phyloP scores from a whole-genome alignment of 2,113 vertebrate genomes.

The Anas platyrhynchos region DNA sequence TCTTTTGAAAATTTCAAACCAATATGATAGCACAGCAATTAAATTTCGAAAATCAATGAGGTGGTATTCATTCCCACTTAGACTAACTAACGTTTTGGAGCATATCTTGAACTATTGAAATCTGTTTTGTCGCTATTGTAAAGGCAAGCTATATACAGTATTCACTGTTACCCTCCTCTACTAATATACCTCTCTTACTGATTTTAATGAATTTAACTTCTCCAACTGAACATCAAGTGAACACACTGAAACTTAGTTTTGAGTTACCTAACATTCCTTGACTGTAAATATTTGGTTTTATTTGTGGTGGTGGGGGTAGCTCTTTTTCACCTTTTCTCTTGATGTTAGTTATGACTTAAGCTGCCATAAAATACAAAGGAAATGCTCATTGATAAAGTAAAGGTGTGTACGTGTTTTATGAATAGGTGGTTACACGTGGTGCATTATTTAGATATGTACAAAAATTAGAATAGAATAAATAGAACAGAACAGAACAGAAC shows the following conservation, averaged over 20 bases:
- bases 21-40: not conserved
- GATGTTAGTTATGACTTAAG: not conserved
- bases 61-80: not conserved
- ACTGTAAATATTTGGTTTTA: not conserved
- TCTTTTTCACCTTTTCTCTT: not conserved
- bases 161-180: not conserved
- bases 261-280: not conserved
- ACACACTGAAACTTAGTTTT: not conserved
- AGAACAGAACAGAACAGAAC: too few relatives aligned
- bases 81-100: not conserved
- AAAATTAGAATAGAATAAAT: too few relatives aligned
- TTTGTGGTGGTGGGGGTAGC: not conserved
- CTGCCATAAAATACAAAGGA: not conserved
- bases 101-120: not conserved
- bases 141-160: not conserved
- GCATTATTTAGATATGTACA: not conserved
- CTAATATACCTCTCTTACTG: not conserved
- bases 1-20: not conserved
- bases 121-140: not conserved
- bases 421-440: not conserved
- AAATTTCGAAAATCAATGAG: accelerated
- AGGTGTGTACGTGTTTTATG: not conserved
- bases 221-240: not conserved
- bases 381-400: not conserved
- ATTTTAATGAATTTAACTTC: not conserved